Conservation (phyloP, 2,888 invertebrate genomes). For the Sinohyriopsis cumingii region DNA sequence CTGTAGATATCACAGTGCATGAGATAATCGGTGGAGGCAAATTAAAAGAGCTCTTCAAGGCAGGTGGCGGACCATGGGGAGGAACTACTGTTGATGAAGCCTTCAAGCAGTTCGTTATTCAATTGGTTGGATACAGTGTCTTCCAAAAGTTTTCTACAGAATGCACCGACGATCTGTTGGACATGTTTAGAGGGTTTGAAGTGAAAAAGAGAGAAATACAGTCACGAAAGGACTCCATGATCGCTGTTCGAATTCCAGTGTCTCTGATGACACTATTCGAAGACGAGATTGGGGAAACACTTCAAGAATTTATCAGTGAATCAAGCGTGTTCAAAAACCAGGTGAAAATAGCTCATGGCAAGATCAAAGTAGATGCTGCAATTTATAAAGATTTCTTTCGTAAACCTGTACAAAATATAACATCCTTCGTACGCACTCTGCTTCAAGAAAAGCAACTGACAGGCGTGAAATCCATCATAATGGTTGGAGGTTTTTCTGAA, state of each 20-base stretch:
- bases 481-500: too few species aligned
- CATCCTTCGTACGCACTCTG: too few species aligned
- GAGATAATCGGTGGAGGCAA: slow-evolving; percentile 68
- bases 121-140: not conserved
- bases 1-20: slow-evolving; percentile 76
- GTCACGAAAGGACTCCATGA: not conserved
- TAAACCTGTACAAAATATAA: too few species aligned
- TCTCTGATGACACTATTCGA: too few species aligned
- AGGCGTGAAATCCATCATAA: too few species aligned
- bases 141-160: not conserved
- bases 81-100: slow-evolving; percentile 32
- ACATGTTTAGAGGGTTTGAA: slow-evolving; percentile 13
- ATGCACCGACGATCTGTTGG: slow-evolving; percentile 1
- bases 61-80: slow-evolving; percentile 72
- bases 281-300: too few species aligned
- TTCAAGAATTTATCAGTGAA: too few species aligned
- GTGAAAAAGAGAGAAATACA: slow-evolving; percentile 7
- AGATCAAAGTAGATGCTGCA: too few species aligned
- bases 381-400: too few species aligned
- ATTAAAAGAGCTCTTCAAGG: slow-evolving; percentile 75
- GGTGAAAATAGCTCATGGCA: too few species aligned
- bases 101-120: not conserved
- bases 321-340: too few species aligned
- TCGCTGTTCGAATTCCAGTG: not conserved
- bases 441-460: too few species aligned